A percentile compares a stretch with the other conserved stretches of the same genome.
These are phyloP conservation scores for Lepidurus couesii DNA, from an alignment of 1,140 invertebrate genomes.

Conservation along the genomic window DNA sequence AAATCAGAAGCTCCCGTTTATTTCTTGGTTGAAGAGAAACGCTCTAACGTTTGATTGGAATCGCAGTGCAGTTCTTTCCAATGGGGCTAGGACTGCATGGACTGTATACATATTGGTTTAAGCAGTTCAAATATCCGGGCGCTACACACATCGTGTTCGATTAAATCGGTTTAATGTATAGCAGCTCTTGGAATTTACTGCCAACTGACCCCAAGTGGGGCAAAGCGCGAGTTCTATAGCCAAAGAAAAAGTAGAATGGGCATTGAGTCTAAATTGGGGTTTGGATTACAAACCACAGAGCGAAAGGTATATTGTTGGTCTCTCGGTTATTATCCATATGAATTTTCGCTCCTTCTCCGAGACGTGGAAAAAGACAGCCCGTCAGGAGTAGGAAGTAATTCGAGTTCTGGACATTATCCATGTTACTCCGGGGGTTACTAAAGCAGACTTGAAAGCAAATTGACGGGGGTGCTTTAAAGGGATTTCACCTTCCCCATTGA, in stretches of 20 bases:
- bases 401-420: not conserved
- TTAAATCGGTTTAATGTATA: not conserved
- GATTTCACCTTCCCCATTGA: constrained; percentile 9
- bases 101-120: not conserved
- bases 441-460: not conserved
- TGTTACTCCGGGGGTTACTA: too few relatives aligned
- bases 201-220: not conserved
- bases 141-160: not conserved
- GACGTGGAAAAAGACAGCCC: not conserved
- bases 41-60: not conserved
- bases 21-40: not conserved
- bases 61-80: not conserved
- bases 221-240: not conserved
- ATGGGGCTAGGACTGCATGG: not conserved
- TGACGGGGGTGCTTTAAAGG: constrained; percentile 4
- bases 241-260: not conserved
- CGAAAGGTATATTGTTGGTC: not conserved
- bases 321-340: not conserved
- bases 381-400: not conserved
- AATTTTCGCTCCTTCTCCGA: not conserved
- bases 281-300: constrained; percentile 18
- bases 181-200: not conserved
- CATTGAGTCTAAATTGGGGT: constrained; percentile 1
- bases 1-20: not conserved
- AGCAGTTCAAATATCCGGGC: not conserved